Evolutionary conservation across 1,140 invertebrate genomes (phyloP).

Genomic region (Sycobia sp.): DNA sequence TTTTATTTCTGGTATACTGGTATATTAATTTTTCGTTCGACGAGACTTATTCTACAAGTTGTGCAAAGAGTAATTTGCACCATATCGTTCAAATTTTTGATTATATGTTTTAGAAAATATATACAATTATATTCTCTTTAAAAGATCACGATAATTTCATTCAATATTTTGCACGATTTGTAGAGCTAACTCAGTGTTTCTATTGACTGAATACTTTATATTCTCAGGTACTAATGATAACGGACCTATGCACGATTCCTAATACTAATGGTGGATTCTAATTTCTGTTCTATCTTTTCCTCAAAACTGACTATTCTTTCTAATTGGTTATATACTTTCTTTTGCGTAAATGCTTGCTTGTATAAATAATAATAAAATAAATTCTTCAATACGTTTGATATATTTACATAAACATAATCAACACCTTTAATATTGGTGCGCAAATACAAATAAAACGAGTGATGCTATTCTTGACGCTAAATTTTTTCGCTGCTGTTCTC

Average conservation of each 20-base stretch:
- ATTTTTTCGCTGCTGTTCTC: constrained; percentile 16
- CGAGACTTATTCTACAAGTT: constrained; percentile 14
- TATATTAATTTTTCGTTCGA: neutral
- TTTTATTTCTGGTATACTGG: constrained; percentile 4
- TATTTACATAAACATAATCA: neutral
- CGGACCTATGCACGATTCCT: constrained; percentile 11
- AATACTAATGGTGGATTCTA: constrained; percentile 5
- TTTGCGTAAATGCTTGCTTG: constrained; percentile 19
- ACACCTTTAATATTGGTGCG: neutral
- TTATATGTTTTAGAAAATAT: no score
- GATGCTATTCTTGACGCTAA: constrained; percentile 26
- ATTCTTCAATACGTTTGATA: neutral
- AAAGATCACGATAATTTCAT: no score
- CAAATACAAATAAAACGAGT: constrained; percentile 7
- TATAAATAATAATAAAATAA: neutral
- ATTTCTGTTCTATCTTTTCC: neutral
- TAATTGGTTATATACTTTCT: neutral
- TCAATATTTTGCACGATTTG: no score
- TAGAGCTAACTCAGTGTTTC: neutral
- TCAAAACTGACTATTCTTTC: neutral
- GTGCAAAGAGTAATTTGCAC: no score
- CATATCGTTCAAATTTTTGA: no score
- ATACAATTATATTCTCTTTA: no score
- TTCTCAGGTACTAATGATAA: constrained; percentile 1
- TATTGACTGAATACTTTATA: constrained; percentile 1